These are phyloP conservation scores for Aurelia sp. DNA, from an alignment of 30 jellyfish, hydroid and myxozoan species.

Conservation along the genomic window DNA sequence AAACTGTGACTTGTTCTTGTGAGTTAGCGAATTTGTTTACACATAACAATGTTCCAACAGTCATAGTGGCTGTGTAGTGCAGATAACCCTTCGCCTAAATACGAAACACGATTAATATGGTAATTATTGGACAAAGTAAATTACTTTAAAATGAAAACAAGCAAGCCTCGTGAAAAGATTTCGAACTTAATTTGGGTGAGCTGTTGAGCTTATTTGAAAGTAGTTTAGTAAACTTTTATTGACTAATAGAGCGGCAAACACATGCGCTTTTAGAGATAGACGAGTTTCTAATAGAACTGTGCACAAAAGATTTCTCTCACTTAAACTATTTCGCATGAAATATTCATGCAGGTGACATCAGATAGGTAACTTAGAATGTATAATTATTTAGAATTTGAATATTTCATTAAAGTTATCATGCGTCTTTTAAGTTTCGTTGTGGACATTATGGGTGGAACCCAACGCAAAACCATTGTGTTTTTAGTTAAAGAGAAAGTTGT, in stretches of 20 bases:
- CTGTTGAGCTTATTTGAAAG: constrained; percentile 26
- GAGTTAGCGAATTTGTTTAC: too few relatives aligned
- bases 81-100: too few relatives aligned
- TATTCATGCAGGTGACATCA: constrained; percentile 13
- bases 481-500: too few relatives aligned
- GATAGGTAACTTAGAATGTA: constrained; percentile 4
- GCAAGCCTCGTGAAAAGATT: constrained; percentile 8
- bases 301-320: constrained; percentile 15
- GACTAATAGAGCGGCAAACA: background rate
- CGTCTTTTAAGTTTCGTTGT: too few relatives aligned
- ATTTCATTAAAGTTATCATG: background rate
- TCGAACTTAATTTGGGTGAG: constrained; percentile 1
- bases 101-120: too few relatives aligned
- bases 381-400: constrained; percentile 6
- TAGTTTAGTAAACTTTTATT: constrained; percentile 36
- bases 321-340: constrained; percentile 7
- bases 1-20: too few relatives aligned
- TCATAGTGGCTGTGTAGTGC: too few relatives aligned
- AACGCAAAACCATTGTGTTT: too few relatives aligned
- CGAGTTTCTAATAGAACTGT: constrained; percentile 44
- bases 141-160: background rate
- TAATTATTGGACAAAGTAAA: too few relatives aligned
- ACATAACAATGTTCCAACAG: too few relatives aligned
- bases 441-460: too few relatives aligned
- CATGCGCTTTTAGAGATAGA: constrained; percentile 41